Conservation (phyloP, 2,113 vertebrate species). For the Pelobates fuscus region DNA sequence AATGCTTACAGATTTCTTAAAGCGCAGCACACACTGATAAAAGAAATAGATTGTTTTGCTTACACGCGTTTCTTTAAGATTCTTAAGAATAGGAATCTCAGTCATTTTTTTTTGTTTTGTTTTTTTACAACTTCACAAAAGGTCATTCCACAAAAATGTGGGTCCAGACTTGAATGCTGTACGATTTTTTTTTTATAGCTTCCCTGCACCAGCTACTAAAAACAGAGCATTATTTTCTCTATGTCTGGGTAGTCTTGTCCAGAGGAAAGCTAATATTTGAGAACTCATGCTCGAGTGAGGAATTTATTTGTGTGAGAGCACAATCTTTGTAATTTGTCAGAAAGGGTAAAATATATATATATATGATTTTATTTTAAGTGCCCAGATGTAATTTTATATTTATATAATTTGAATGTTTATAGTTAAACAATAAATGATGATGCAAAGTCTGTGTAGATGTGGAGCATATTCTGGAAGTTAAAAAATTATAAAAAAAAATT, state of each 20-base stretch:
- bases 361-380: too few relatives aligned
- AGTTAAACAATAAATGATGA: not conserved
- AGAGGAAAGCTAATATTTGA: constrained; percentile 75
- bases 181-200: constrained; percentile 79
- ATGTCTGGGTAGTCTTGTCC: constrained; percentile 63
- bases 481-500: too few relatives aligned
- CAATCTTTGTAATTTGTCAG: constrained; percentile 51
- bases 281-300: constrained; percentile 67
- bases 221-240: constrained; percentile 69
- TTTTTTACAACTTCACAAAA: constrained; percentile 61
- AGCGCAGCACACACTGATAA: constrained; percentile 53
- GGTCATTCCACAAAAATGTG: constrained; percentile 61
- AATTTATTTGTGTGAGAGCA: constrained; percentile 59
- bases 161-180: constrained; percentile 54
- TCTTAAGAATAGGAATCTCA: constrained; percentile 56
- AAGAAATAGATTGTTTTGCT: not conserved
- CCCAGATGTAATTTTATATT: not conserved
- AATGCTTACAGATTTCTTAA: constrained; percentile 87
- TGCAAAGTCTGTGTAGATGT: too few relatives aligned
- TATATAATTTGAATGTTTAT: not conserved
- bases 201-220: constrained; percentile 68
- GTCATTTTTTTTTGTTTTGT: not conserved
- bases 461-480: too few relatives aligned
- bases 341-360: rapidly evolving
- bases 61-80: constrained; percentile 1